Evolutionary conservation across 2,797 vertebrate species (phyloP), one percentile per base, ranked within the genome.

Genomic region (Pseudotriccus pelzelni): DNA sequence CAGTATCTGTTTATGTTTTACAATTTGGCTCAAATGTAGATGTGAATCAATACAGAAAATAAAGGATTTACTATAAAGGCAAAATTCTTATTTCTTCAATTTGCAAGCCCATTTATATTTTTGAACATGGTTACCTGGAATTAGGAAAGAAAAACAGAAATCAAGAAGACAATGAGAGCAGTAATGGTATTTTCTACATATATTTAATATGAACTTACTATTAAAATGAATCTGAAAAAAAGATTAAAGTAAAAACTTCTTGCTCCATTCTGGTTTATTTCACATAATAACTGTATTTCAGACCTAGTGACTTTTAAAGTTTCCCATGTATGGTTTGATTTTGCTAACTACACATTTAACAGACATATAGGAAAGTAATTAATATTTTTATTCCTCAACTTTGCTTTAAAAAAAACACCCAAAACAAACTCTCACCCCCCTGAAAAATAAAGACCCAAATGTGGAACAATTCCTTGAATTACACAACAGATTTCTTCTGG

Each of bases 201-300:
- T 41, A 84, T 53, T 85, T 70, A 59, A 58, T 20, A 68, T 24
- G 13, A 75, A 74, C 18, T 39, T 84, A n/a, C 10, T 19, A 77
- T 17, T 58, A 79, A 77, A 80, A 55, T 25, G 8, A 21, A 2
- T 25, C 64, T 24, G 3, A 1, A 11, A 19, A 37, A 47, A 52
- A 22, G 1, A 4, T 36, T 67, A 7, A 36, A 80, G 68, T 47
- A 60, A 68, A 62, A 37, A 0, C 0, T 25, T 6, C 18, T 44
- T 21, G 14, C 28, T 56, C 50, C 22, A 23, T 46, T 86, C 36
- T 74, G 9, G 9, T 90, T 70, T 47, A 76, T 69, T 82, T 73
- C 20, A 80, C 12, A 43, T 22, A 49, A 8, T 52, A 75, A 60
- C 6, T 41, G 15, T 47, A 16, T 30, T 82, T 88, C 1, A 1